Percentiles rank a stretch among this genome's conserved stretches.
These are phyloP conservation scores for Bibio marci DNA, from an alignment of 2,888 invertebrate species.

Conservation along the genomic window DNA sequence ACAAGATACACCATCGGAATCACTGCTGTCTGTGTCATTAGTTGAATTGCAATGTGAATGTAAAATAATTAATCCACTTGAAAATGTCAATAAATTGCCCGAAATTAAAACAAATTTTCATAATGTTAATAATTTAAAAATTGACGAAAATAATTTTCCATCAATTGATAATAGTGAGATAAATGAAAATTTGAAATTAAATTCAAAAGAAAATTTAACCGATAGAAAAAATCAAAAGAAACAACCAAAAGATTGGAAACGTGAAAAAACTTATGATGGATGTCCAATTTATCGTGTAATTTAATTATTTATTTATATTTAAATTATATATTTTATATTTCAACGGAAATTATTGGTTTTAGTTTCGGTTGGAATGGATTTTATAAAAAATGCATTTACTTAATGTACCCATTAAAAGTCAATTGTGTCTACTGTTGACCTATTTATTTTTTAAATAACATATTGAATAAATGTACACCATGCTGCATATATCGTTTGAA, in stretches of 20 bases:
- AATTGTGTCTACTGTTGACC: no score
- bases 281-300: constrained; percentile 15
- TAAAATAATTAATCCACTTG: neutral
- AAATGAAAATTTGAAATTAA: neutral
- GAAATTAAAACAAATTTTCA: neutral
- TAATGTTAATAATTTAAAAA: neutral
- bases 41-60: neutral
- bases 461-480: no score
- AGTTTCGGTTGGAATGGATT: no score
- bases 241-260: constrained; percentile 4
- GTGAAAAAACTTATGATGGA: constrained; percentile 15
- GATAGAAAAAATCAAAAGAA: no score
- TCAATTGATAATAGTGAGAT: constrained; percentile 2
- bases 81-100: no score
- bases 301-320: neutral
- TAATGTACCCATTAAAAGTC: no score
- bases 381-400: no score
- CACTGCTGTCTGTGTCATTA: no score
- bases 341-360: no score
- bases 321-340: no score
- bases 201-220: neutral
- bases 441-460: no score
- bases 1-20: neutral
- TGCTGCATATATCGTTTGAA: no score
- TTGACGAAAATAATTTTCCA: neutral